Conservation (phyloP, 2,797 vertebrate genomes). For the Moxostoma hubbsi region DNA sequence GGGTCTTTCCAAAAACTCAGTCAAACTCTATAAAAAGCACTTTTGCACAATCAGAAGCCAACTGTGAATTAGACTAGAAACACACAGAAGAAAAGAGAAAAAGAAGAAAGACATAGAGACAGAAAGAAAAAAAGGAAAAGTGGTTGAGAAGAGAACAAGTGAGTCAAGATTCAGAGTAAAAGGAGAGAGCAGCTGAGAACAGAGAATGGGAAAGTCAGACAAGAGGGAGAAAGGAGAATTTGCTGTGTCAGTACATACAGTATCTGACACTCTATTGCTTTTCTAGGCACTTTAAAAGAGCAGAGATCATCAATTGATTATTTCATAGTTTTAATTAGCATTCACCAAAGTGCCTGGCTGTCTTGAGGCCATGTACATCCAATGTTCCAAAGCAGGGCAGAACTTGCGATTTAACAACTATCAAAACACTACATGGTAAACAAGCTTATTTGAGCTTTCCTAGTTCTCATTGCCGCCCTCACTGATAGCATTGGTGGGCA, state of each 20-base stretch:
- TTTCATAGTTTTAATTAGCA: slow-evolving; percentile 58
- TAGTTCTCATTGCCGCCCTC: slow-evolving; percentile 9
- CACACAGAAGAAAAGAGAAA: not conserved
- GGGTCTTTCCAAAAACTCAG: slow-evolving; percentile 34
- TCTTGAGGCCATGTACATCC: slow-evolving; percentile 37
- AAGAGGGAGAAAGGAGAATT: not conserved
- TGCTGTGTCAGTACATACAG: slow-evolving; percentile 31
- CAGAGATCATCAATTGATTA: slow-evolving; percentile 44
- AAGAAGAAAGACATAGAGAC: slow-evolving; percentile 8
- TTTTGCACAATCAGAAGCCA: slow-evolving; percentile 20
- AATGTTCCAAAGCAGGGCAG: slow-evolving; percentile 5
- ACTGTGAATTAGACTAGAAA: slow-evolving; percentile 2
- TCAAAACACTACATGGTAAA: slow-evolving; percentile 38
- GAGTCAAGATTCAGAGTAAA: not conserved
- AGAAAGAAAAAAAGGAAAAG: not conserved
- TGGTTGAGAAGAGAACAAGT: not conserved
- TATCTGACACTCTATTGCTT: slow-evolving; percentile 23
- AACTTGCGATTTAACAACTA: slow-evolving; percentile 33
- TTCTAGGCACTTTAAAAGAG: slow-evolving; percentile 14
- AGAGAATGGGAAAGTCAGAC: not conserved
- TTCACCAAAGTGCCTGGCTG: slow-evolving; percentile 40
- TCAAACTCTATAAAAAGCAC: slow-evolving; percentile 24
- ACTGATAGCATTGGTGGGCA: slow-evolving; percentile 27
- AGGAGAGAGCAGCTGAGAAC: not conserved
- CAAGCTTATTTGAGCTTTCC: slow-evolving; percentile 28